Evolutionary conservation across 1,140 invertebrate genomes (phyloP).

Genomic region (Temnothorax nylanderi): DNA sequence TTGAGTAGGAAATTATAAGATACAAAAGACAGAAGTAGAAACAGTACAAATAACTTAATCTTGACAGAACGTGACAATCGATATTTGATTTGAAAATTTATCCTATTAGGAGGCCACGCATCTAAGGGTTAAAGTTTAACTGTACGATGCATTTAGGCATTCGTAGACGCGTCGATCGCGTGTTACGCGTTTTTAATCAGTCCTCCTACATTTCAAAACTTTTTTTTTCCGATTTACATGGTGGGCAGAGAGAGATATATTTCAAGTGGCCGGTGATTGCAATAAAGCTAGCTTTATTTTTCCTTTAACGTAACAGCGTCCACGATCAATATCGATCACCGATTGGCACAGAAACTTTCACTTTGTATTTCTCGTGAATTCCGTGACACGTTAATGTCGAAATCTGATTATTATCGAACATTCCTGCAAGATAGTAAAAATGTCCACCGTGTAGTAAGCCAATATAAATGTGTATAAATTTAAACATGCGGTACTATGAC

Average conservation of each 20-base stretch:
- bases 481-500: conserved; percentile 68
- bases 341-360: conserved; percentile 29
- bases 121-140: conserved; percentile 13
- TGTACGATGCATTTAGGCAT: conserved; percentile 11
- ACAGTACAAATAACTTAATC: too few species aligned
- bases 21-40: too few species aligned
- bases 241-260: conserved; percentile 62
- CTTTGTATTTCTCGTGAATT: background rate
- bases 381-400: background rate
- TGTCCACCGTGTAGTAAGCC: conserved; percentile 68
- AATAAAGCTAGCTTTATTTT: background rate
- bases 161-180: conserved; percentile 48
- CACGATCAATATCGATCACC: conserved; percentile 22
- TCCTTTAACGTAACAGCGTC: background rate
- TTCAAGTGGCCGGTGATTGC: conserved; percentile 7
- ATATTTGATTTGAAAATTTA: too few species aligned
- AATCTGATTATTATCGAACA: conserved; percentile 19
- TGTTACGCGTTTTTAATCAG: conserved; percentile 63
- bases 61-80: too few species aligned
- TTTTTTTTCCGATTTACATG: conserved; percentile 61
- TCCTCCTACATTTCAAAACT: conserved; percentile 60
- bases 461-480: conserved; percentile 49
- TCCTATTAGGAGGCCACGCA: background rate
- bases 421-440: conserved; percentile 61
- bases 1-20: too few species aligned